Percentiles rank a stretch among this genome's conserved stretches.
Conservation (phyloP, 2,113 vertebrate genomes). For the Paradoxurus hermaphroditus region DNA sequence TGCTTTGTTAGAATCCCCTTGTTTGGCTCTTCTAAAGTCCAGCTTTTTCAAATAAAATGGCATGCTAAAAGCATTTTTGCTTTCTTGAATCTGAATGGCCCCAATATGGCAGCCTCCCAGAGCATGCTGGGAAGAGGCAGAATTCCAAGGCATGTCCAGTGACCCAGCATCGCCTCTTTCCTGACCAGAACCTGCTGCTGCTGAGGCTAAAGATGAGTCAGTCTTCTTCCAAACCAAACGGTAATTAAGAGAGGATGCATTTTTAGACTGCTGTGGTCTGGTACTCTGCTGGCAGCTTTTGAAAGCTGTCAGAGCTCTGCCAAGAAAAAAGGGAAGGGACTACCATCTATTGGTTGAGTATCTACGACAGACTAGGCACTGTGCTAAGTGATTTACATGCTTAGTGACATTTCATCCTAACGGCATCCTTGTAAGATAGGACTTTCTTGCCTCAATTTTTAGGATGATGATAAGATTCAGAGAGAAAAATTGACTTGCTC, state of each 20-base stretch:
- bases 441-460: background rate
- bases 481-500: background rate
- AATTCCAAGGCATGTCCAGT: background rate
- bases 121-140: constrained; percentile 34
- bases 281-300: background rate
- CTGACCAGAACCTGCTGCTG: constrained; percentile 6
- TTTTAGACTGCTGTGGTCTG: constrained; percentile 31
- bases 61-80: background rate
- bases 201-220: constrained; percentile 20
- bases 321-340: background rate
- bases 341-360: background rate
- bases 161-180: background rate
- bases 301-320: background rate
- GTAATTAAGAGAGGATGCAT: background rate
- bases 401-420: background rate
- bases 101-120: background rate
- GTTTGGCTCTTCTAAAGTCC: background rate
- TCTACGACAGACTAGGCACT: background rate
- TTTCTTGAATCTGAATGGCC: constrained; percentile 27
- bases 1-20: constrained; percentile 34
- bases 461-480: background rate
- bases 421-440: background rate
- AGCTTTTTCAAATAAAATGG: constrained; percentile 61
- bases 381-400: background rate
- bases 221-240: constrained; percentile 45